These are phyloP conservation scores for Pseudomyrmex dendroicus DNA, from an alignment of 1,140 invertebrate genomes.

Conservation along the genomic window DNA sequence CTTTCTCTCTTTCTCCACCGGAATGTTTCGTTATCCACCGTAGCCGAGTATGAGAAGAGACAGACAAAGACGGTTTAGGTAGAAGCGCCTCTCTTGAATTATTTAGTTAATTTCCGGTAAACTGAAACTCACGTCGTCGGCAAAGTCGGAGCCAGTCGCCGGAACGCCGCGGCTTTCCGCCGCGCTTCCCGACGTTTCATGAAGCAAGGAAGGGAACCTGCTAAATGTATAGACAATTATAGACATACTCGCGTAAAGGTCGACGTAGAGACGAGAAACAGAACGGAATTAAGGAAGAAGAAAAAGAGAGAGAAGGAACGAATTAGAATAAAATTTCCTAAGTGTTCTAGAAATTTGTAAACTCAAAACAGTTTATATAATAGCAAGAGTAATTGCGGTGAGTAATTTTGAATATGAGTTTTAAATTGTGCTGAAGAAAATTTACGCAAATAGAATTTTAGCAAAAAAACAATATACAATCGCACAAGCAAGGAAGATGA, in stretches of 20 bases:
- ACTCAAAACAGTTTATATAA: slow-evolving; percentile 21
- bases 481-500: neutral
- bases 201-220: slow-evolving; percentile 36
- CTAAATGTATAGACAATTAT: slow-evolving; percentile 17
- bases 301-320: neutral
- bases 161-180: slow-evolving; percentile 22
- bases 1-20: neutral
- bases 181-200: slow-evolving; percentile 58
- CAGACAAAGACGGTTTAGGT: slow-evolving; percentile 29
- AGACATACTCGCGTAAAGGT: slow-evolving; percentile 12
- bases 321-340: slow-evolving; percentile 33
- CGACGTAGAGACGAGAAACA: slow-evolving; percentile 9
- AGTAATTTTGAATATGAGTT: neutral
- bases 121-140: slow-evolving; percentile 74
- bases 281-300: neutral
- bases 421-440: neutral
- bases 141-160: slow-evolving; percentile 31
- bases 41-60: slow-evolving; percentile 9
- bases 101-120: slow-evolving; percentile 84
- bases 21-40: slow-evolving; percentile 21
- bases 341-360: slow-evolving; percentile 9
- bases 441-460: neutral
- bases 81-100: slow-evolving; percentile 74
- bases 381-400: too few relatives aligned
- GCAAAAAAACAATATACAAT: neutral